Percentiles rank a stretch among this genome's conserved stretches.
phyloP scores from a whole-genome alignment of 1,140 invertebrate genomes.

The Drosophila asahinai region DNA sequence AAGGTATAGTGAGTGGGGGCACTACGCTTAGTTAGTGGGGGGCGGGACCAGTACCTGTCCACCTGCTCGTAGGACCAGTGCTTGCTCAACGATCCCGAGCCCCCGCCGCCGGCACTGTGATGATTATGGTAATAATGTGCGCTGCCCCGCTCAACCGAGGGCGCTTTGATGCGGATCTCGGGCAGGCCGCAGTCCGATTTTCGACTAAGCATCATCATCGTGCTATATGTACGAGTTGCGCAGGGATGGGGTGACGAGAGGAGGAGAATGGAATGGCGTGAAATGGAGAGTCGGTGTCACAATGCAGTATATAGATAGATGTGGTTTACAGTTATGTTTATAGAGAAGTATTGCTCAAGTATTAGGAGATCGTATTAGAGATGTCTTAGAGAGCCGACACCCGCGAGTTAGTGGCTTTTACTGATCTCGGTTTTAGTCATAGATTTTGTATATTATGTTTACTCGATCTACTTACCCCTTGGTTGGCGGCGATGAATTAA shows the following conservation, averaged over 20 bases:
- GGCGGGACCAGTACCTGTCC: conserved; percentile 77
- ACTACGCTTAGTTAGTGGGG: conserved; percentile 42
- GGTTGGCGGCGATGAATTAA: conserved; percentile 76
- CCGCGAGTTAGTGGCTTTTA: conserved; percentile 28
- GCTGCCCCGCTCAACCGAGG: conserved; percentile 90
- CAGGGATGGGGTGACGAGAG: conserved; percentile 32
- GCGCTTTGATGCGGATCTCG: conserved; percentile 91
- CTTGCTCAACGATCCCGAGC: conserved; percentile 77
- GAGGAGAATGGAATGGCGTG: conserved; percentile 39
- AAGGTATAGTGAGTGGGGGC: conserved; percentile 24
- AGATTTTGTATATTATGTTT: conserved; percentile 23
- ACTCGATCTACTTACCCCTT: conserved; percentile 74
- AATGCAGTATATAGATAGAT: conserved; percentile 42
- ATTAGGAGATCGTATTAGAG: conserved; percentile 27
- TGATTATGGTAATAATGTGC: conserved; percentile 69
- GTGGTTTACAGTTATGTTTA: conserved; percentile 37
- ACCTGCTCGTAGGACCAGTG: conserved; percentile 84
- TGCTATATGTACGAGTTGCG: conserved; percentile 51
- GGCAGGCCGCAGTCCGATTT: conserved; percentile 89
- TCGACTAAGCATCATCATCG: conserved; percentile 86
- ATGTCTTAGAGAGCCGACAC: conserved; percentile 23
- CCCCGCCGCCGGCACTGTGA: conserved; percentile 85
- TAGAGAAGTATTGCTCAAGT: conserved; percentile 37
- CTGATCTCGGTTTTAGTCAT: conserved; percentile 27
- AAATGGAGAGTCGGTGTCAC: conserved; percentile 43